Evolutionary conservation across 2,888 invertebrate genomes (phyloP).

Genomic region (Abrostola tripartita): DNA sequence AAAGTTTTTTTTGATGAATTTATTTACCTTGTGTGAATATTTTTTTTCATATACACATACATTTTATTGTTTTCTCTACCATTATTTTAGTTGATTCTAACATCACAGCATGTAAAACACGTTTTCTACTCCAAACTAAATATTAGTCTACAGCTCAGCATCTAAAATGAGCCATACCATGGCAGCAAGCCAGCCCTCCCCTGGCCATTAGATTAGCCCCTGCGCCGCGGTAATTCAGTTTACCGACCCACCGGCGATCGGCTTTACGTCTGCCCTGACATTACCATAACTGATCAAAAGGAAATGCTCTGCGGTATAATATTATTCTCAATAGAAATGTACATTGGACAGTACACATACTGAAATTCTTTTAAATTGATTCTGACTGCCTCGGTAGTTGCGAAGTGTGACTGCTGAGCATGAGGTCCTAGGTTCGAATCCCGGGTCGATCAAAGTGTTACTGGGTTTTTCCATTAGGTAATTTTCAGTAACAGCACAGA

Average conservation of each 20-base stretch:
- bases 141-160: slow-evolving; percentile 24
- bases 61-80: no score
- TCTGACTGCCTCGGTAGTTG: background rate
- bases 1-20: no score
- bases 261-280: slow-evolving; percentile 25
- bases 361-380: background rate
- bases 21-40: no score
- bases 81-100: no score
- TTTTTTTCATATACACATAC: no score
- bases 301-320: background rate
- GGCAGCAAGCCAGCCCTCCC: slow-evolving; percentile 6
- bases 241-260: slow-evolving; percentile 6
- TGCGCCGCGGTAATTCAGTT: slow-evolving; percentile 38
- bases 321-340: background rate
- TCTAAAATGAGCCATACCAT: slow-evolving; percentile 10
- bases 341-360: background rate
- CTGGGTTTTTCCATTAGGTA: no score
- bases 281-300: slow-evolving; percentile 12
- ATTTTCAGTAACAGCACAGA: no score
- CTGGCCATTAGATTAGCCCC: slow-evolving; percentile 45
- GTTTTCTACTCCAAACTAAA: slow-evolving; percentile 32
- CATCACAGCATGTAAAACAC: no score
- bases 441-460: no score
- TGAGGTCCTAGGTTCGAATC: no score
- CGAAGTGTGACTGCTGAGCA: no score